Evolutionary conservation across 2,797 vertebrate genomes (phyloP), one percentile per base, ranked within the genome.

Genomic region (Galagoides demidoff): DNA sequence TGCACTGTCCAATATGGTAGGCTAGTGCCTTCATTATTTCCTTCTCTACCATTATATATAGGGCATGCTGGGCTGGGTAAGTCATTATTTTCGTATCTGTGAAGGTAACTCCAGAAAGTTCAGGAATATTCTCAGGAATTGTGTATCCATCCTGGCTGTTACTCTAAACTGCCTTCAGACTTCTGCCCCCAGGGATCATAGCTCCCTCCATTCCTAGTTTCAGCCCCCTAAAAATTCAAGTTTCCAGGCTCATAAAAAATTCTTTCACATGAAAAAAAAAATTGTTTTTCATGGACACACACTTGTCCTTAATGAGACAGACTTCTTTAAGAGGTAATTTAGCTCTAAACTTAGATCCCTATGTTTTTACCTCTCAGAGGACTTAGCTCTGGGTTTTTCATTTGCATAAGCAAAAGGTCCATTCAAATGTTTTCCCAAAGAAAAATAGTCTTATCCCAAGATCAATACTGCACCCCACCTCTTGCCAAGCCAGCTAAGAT

Each of bases 251-350:
- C n/a, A 63, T 66, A 73, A 11, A 34, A 89, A 76, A 82, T 59
- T 83, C 55, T 86, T 90, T n/a, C 34, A 85, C 14, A 70, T n/a
- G 9, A 23, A 12, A 20, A 74, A 49, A 64, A 19, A 7, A 73
- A 66, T 16, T 23, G 0, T 77, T 88, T 84, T 84, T 91, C 19
- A 64, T 64, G 70, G 31, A 34, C 27, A 71, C 8, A 55, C 0
- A 34, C 63, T n/a, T 68, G 82, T 93, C 87, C 76, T 93, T 93
- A 76, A 71, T n/a, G 37, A 91, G 31, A 78, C 34, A 37, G 66
- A 52, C 20, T 78, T 74, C 37, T 83, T 74, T 22, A 25, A 94
- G 85, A 22, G 34, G 34, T 45, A 78, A 88, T 61, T 61, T 76
- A 86, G 49, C 43, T 68, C 39, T 23, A n/a, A 73, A 88, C 52